phyloP scores from a whole-genome alignment of 2,113 vertebrate species.

The Myrmecobius fasciatus region DNA sequence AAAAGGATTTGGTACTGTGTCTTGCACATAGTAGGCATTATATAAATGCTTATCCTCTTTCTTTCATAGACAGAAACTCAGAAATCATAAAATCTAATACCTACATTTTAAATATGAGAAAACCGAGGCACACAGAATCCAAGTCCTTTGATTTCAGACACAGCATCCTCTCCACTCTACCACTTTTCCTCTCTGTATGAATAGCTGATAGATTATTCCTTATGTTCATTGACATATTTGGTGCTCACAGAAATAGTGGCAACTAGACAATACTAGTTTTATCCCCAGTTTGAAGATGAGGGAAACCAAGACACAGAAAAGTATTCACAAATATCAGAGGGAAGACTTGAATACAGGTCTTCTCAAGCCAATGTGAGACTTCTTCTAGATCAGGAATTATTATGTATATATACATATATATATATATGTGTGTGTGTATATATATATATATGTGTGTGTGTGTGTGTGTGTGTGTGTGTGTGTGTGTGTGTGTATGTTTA shows the following conservation, averaged over 20 bases:
- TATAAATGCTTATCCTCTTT: neutral
- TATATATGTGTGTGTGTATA: too few species aligned
- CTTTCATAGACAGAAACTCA: neutral
- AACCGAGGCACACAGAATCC: neutral
- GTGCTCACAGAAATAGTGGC: neutral
- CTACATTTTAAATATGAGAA: neutral
- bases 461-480: too few species aligned
- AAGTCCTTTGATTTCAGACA: neutral
- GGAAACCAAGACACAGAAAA: neutral
- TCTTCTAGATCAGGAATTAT: neutral
- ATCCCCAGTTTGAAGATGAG: neutral
- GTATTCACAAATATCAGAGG: neutral
- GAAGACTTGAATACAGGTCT: neutral
- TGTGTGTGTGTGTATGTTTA: neutral
- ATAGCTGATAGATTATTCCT: neutral
- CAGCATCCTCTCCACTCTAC: neutral
- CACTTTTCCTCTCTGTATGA: neutral
- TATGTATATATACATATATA: too few species aligned
- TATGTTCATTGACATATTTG: neutral
- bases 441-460: too few species aligned
- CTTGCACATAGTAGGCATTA: neutral
- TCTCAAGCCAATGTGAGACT: neutral
- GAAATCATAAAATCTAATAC: neutral
- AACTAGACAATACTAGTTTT: neutral
- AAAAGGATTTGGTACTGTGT: neutral